Conservation (phyloP, 2,113 vertebrate species). For the Eulacestoma nigropectus region DNA sequence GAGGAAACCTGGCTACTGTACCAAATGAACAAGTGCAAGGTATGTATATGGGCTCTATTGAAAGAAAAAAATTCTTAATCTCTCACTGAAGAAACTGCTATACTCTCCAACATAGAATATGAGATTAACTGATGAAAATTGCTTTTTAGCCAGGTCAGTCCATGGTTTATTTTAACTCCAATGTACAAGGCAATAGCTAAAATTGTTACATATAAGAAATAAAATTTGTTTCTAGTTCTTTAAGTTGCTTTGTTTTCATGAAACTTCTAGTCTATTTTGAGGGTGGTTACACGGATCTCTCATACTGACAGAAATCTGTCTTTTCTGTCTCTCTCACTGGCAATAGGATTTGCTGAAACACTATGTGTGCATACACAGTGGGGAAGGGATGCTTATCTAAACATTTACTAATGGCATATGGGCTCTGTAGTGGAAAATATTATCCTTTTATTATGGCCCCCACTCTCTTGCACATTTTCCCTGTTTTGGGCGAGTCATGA, state of each 20-base stretch:
- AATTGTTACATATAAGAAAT: not conserved
- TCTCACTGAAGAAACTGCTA: not conserved
- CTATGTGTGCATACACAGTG: not conserved
- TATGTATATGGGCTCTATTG: not conserved
- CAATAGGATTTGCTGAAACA: not conserved
- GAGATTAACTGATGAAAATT: not conserved
- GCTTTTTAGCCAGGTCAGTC: not conserved
- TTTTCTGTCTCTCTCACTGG: not conserved
- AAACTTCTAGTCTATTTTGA: not conserved
- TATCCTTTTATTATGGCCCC: not conserved
- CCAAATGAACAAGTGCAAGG: slow-evolving; percentile 82
- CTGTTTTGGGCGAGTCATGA: not conserved
- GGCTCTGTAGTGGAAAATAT: not conserved
- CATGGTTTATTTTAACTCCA: not conserved
- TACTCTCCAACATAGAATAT: not conserved
- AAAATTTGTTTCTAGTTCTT: not conserved
- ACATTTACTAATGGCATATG: not conserved
- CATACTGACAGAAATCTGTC: not conserved
- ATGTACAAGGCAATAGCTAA: not conserved
- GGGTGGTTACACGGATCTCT: not conserved
- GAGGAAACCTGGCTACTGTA: slow-evolving; percentile 86
- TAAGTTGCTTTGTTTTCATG: not conserved
- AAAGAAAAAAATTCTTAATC: not conserved
- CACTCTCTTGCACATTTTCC: not conserved
- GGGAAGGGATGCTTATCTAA: not conserved